phyloP scores from a whole-genome alignment of 2,113 vertebrate genomes.

The Cyprichromis sp. region DNA sequence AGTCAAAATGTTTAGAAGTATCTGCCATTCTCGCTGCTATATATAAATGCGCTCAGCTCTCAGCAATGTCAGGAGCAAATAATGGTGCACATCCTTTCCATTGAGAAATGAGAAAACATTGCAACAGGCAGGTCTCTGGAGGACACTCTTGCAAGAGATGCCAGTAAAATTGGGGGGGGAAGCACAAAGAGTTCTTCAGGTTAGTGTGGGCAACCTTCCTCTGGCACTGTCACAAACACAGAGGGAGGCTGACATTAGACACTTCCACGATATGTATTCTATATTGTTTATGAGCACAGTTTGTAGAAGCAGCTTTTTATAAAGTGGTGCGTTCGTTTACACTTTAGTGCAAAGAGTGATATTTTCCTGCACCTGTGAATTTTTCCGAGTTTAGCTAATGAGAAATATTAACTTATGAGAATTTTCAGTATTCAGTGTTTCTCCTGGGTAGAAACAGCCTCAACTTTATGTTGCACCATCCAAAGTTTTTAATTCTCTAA shows the following conservation, averaged over 20 bases:
- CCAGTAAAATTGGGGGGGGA: background rate
- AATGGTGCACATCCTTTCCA: constrained; percentile 12
- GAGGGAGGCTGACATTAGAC: background rate
- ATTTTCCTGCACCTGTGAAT: background rate
- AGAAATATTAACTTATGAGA: background rate
- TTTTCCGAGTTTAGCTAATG: background rate
- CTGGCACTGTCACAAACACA: background rate
- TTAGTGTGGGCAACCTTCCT: background rate
- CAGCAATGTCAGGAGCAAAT: constrained; percentile 20
- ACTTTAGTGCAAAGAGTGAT: background rate
- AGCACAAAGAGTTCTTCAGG: background rate
- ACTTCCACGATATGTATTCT: background rate
- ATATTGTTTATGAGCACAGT: background rate
- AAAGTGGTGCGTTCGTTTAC: background rate
- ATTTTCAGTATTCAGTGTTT: rapidly evolving
- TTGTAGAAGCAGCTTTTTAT: background rate
- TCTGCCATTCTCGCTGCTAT: constrained; percentile 7
- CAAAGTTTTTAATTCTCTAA: background rate
- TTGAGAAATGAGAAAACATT: background rate
- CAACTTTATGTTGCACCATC: background rate
- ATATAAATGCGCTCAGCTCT: constrained; percentile 5
- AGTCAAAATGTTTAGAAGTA: constrained; percentile 31
- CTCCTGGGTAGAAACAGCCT: background rate
- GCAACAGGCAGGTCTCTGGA: constrained; percentile 32
- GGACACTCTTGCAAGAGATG: background rate